Conservation (phyloP, 2,888 invertebrate genomes). For the Drosophila subsilvestris region DNA sequence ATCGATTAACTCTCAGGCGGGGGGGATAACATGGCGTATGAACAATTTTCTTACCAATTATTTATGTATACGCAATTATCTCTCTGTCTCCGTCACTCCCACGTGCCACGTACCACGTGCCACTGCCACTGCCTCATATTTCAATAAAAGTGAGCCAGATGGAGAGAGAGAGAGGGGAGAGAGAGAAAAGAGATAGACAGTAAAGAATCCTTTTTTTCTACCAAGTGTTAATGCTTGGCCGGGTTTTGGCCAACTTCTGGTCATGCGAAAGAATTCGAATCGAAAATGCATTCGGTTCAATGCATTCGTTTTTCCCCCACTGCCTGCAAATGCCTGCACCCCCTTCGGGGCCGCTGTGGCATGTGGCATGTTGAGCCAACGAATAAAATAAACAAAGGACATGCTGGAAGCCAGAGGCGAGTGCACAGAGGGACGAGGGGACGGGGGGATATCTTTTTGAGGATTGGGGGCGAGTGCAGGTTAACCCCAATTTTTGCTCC, state of each 20-base stretch:
- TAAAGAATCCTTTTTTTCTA: background rate
- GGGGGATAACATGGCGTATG: conserved; percentile 42
- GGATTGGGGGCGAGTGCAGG: conserved; percentile 36
- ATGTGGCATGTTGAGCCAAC: conserved; percentile 6
- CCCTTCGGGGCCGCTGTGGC: no score
- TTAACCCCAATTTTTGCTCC: conserved; percentile 70
- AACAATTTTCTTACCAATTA: conserved; percentile 65
- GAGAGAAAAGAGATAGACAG: background rate
- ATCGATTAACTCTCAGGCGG: conserved; percentile 62
- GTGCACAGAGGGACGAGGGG: background rate
- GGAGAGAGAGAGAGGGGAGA: background rate
- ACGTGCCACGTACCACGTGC: background rate
- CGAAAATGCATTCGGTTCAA: conserved; percentile 39
- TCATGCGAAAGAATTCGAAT: conserved; percentile 51
- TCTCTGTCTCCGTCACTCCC: conserved; percentile 1
- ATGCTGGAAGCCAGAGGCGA: conserved; percentile 10
- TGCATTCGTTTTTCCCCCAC: conserved; percentile 10
- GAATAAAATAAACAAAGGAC: conserved; percentile 44
- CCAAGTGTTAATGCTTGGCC: conserved; percentile 21
- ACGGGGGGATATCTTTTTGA: background rate
- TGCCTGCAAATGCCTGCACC: no score
- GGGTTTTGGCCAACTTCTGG: conserved; percentile 9
- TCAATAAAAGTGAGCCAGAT: background rate
- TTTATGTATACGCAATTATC: conserved; percentile 61
- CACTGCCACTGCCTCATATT: background rate